Evolutionary conservation across 2,113 vertebrate species (phyloP), one percentile per base, ranked within the genome.

Genomic region (Ceyx cyanopectus): DNA sequence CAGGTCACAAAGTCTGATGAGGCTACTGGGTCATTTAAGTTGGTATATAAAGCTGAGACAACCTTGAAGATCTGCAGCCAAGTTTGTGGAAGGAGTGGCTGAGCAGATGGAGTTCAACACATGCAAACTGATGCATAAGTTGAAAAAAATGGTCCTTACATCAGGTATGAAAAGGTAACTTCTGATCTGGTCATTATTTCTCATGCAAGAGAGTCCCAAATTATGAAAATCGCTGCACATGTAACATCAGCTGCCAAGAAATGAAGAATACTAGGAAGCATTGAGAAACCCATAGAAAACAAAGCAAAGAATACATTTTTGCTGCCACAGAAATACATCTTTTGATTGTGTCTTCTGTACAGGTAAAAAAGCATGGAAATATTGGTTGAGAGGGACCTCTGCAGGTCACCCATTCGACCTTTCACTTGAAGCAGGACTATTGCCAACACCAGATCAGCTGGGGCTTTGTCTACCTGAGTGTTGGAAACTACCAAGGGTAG

Each of bases 351-450:
- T 56, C 43, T 85, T 56, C 22, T 53, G 4, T 41, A 23, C 40
- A 82, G 79, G 79, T 76, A 62, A 87, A 54, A 50, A 77, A 77
- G 56, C 4, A 58, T 1, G 32, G 94, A 94, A 95, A 76, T 68
- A 79, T n/a, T 95, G 90, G 87, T 94, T 95, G 93, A 96, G 92
- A 95, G 94, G 92, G 94, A 94, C 95, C 93, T 96, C 95, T 95
- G 85, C 90, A 96, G 94, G 94, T 91, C 92, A 94, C 23, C 51
- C 21, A 4, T 12, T 72, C 32, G 73, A 40, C 46, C 79, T 74
- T 50, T 34, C 56, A 17, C 63, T 77, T 66, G 41, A 82, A 73
- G 37, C 29, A 80, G 60, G 32, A 43, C 50, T 66, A 11, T 4
- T 46, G 81, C 63, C 90, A 89, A 18, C 41, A 27, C 12, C 58